Evolutionary conservation across 1,140 invertebrate genomes (phyloP), one percentile per base, ranked within the genome.

Genomic region (Colletes latitarsis): DNA sequence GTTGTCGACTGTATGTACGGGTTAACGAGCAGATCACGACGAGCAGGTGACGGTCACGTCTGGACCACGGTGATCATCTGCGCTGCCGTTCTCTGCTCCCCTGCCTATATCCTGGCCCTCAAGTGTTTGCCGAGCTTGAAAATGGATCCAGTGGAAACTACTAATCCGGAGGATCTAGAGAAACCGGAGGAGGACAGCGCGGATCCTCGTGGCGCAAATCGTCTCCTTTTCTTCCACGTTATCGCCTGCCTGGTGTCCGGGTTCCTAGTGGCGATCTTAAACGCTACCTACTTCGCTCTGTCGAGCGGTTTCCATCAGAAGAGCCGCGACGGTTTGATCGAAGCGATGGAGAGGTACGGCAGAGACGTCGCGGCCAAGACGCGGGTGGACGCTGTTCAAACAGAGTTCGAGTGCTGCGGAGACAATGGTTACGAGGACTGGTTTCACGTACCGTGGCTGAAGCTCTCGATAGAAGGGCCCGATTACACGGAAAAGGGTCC

Each of bases 341-440:
- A 77, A 4, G 81, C 77, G 0, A 67, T 88, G 4, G 63, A 79
- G 14, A 81, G 53, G 17, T 88, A 88, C 19, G 55, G 69, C 4
- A 77, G 14, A 49, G 81, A 82, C 49, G 17, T 76, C 3, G 3
- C 55, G 0, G 64, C 43, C 5, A 87, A 83, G 41, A n/a, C 53
- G 0, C 66, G 71, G 1, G 4, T 88, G 4, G 86, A 88, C 21
- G 52, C 62, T 0, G 17, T 88, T n/a, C 86, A 88, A 41, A 79
- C 68, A 0, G 80, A 86, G 41, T 60, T 88, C 1, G 49, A 72
- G 19, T 88, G 87, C 60, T 88, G 87, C 52, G 87, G 87, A 0
- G 64, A 73, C 15, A 69, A 71, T 0, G 67, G 78, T 9, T 88
- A 86, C 67, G 41, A 62, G 12, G 87, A 88, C 46, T 88, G 87